Percentiles rank a stretch among this genome's conserved stretches.
phyloP scores from a whole-genome alignment of 2,888 invertebrate genomes.

The Ichneumon xanthorius region DNA sequence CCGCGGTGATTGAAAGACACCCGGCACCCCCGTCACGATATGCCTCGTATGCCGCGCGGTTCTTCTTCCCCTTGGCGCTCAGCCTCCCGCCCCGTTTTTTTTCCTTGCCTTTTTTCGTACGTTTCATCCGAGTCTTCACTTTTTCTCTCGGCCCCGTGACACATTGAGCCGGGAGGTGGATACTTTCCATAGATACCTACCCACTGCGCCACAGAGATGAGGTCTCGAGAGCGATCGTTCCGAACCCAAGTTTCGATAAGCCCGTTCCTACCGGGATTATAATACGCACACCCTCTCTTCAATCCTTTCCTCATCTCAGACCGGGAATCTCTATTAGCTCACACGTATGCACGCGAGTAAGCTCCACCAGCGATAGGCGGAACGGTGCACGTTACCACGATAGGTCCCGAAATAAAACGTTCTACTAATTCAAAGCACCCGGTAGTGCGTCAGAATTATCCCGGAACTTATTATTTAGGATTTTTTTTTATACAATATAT shows the following conservation, averaged over 20 bases:
- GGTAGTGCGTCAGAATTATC: slow-evolving; percentile 32
- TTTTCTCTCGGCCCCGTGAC: neutral
- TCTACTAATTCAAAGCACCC: slow-evolving; percentile 31
- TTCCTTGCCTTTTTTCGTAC: slow-evolving; percentile 2
- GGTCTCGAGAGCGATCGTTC: neutral
- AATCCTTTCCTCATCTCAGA: slow-evolving; percentile 19
- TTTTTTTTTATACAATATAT: no score
- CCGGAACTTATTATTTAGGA: neutral
- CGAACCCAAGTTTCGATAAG: neutral
- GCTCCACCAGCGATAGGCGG: slow-evolving; percentile 26
- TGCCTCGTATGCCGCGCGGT: slow-evolving; percentile 6
- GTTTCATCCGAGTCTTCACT: neutral
- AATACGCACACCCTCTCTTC: slow-evolving; percentile 43
- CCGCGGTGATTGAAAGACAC: slow-evolving; percentile 49
- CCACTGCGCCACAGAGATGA: neutral
- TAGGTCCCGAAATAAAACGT: slow-evolving; percentile 60
- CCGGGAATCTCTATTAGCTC: slow-evolving; percentile 19
- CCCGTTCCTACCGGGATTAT: slow-evolving; percentile 52
- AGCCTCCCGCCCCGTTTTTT: neutral
- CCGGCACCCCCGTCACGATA: slow-evolving; percentile 28
- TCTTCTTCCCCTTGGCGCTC: slow-evolving; percentile 5
- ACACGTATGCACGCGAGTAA: neutral
- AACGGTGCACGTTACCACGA: slow-evolving; percentile 46
- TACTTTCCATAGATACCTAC: neutral
- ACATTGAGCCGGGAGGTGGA: neutral